Conservation (phyloP, 2,888 invertebrate genomes). For the Calliphora vomitoria region DNA sequence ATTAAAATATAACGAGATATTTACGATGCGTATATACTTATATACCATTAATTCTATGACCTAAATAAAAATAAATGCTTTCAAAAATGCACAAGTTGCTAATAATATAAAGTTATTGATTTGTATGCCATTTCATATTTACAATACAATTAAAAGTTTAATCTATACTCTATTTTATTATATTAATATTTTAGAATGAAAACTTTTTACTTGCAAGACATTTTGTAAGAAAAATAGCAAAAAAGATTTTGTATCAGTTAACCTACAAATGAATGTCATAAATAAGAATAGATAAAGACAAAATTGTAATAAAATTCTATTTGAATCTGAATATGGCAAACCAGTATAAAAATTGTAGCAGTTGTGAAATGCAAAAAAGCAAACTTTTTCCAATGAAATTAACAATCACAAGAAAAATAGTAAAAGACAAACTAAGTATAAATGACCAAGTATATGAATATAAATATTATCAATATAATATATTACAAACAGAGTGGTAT, state of each 20-base stretch:
- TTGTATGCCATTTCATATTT: not conserved
- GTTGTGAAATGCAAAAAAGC: not conserved
- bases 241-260: not conserved
- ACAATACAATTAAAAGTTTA: constrained; percentile 6
- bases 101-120: not conserved
- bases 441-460: constrained; percentile 16
- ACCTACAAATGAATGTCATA: constrained; percentile 6
- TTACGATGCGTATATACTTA: too few relatives aligned
- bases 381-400: not conserved
- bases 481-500: not conserved
- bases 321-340: not conserved
- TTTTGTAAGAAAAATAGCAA: not conserved
- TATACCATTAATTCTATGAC: too few relatives aligned
- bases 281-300: not conserved
- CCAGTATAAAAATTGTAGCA: not conserved
- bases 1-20: too few relatives aligned
- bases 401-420: not conserved
- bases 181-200: not conserved
- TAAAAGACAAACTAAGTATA: not conserved
- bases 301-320: not conserved
- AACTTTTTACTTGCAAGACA: not conserved
- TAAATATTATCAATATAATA: not conserved
- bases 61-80: too few relatives aligned
- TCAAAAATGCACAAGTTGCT: not conserved
- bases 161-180: not conserved